A percentile compares a stretch with the other conserved stretches of the same genome.
Evolutionary conservation across 2,888 invertebrate species (phyloP).

Genomic region (Hypercompe scribonia): DNA sequence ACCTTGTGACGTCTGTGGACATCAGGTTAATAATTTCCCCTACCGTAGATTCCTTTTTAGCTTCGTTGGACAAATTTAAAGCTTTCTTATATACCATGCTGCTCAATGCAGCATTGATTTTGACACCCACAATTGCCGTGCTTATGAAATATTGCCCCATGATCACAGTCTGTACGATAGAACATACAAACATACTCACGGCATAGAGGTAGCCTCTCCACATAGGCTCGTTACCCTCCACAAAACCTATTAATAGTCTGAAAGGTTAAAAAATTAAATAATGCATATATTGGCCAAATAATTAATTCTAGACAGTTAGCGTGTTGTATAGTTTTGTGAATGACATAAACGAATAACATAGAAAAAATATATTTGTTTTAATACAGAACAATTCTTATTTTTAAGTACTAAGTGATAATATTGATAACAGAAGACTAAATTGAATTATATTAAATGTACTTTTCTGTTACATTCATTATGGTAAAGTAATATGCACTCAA

Average conservation of each 20-base stretch:
- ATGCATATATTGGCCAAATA: neutral
- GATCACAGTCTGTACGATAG: constrained; percentile 91
- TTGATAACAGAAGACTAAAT: neutral
- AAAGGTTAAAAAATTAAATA: constrained; percentile 8
- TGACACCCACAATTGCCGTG: constrained; percentile 93
- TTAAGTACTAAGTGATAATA: neutral
- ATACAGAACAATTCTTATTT: too few relatives aligned
- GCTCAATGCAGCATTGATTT: constrained; percentile 92
- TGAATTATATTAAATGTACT: neutral
- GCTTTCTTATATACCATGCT: constrained; percentile 94
- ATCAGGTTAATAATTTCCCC: constrained; percentile 95
- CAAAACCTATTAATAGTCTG: constrained; percentile 89
- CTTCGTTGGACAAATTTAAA: constrained; percentile 89
- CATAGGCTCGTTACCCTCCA: constrained; percentile 82
- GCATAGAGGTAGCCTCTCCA: constrained; percentile 95
- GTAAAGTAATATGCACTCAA: neutral
- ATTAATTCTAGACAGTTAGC: neutral
- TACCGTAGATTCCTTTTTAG: constrained; percentile 91
- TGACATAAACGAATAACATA: neutral
- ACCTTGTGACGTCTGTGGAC: constrained; percentile 93
- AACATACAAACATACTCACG: constrained; percentile 88
- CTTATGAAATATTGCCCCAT: constrained; percentile 94
- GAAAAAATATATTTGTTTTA: too few relatives aligned
- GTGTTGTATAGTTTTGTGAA: neutral
- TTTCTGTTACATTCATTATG: neutral